phyloP scores from a whole-genome alignment of 2,113 vertebrate species.

The Vulpes vulpes region DNA sequence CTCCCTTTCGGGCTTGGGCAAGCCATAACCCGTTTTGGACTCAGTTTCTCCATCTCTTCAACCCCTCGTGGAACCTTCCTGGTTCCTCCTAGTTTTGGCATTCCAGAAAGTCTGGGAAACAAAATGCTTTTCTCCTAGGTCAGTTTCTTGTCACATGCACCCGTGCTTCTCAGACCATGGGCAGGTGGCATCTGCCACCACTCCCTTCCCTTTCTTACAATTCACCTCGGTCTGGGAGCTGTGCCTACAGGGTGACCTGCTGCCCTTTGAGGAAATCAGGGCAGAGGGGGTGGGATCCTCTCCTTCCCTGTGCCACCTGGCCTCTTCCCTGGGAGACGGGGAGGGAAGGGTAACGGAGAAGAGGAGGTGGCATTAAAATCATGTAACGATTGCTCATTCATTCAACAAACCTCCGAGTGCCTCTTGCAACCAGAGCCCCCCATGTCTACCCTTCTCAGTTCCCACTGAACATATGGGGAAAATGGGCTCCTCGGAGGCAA shows the following conservation, averaged over 20 bases:
- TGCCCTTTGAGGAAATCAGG: neutral
- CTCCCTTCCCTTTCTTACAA: neutral
- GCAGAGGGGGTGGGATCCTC: too few relatives aligned
- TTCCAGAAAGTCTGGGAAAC: neutral
- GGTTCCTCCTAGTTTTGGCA: neutral
- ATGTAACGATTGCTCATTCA: neutral
- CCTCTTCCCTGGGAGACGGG: neutral
- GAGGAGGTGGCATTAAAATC: neutral
- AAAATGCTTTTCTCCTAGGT: neutral
- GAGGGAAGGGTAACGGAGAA: neutral
- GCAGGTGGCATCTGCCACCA: neutral
- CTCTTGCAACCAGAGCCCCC: neutral
- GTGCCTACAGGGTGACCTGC: neutral
- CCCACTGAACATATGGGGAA: neutral
- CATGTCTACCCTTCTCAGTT: neutral
- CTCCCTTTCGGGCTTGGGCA: neutral
- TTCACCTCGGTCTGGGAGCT: neutral
- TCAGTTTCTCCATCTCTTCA: neutral
- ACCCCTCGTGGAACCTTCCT: neutral
- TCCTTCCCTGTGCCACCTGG: neutral
- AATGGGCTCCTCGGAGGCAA: neutral
- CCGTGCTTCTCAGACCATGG: neutral
- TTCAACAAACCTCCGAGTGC: conserved; percentile 4
- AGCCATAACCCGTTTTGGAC: neutral
- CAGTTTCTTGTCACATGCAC: neutral